Evolutionary conservation across 2,888 invertebrate genomes (phyloP).

Genomic region (Lacanobia oleracea): DNA sequence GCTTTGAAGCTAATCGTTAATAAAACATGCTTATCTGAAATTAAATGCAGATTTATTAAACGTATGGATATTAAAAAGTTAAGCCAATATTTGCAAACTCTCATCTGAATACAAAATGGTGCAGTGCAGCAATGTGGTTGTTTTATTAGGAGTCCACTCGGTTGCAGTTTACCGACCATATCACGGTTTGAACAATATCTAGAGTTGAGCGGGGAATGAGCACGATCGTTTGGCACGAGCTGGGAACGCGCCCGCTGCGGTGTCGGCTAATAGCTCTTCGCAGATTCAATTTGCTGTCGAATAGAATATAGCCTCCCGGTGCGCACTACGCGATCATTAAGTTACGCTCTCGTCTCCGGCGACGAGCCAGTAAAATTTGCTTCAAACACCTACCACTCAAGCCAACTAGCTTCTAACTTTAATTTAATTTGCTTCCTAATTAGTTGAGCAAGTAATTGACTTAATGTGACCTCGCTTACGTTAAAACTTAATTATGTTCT

Average conservation of each 20-base stretch:
- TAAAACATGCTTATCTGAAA: conserved; percentile 54
- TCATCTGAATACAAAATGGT: conserved; percentile 25
- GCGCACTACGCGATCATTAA: conserved; percentile 87
- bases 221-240: conserved; percentile 83
- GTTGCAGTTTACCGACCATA: conserved; percentile 75
- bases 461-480: conserved; percentile 63
- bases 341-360: conserved; percentile 81
- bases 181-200: conserved; percentile 79
- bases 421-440: conserved; percentile 71
- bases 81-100: conserved; percentile 42
- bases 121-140: conserved; percentile 70
- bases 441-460: conserved; percentile 65
- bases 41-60: conserved; percentile 41
- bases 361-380: conserved; percentile 76
- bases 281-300: conserved; percentile 88
- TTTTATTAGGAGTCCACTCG: conserved; percentile 72
- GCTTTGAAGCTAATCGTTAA: conserved; percentile 49
- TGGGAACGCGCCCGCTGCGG: conserved; percentile 80
- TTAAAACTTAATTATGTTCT: conserved; percentile 46
- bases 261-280: conserved; percentile 88
- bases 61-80: conserved; percentile 29
- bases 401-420: conserved; percentile 70
- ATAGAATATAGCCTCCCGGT: conserved; percentile 86
- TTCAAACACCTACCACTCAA: conserved; percentile 76
- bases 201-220: conserved; percentile 76